Evolutionary conservation across 2,113 vertebrate genomes (phyloP), one percentile per base, ranked within the genome.

Genomic region (Periophthalmodon schlosseri): DNA sequence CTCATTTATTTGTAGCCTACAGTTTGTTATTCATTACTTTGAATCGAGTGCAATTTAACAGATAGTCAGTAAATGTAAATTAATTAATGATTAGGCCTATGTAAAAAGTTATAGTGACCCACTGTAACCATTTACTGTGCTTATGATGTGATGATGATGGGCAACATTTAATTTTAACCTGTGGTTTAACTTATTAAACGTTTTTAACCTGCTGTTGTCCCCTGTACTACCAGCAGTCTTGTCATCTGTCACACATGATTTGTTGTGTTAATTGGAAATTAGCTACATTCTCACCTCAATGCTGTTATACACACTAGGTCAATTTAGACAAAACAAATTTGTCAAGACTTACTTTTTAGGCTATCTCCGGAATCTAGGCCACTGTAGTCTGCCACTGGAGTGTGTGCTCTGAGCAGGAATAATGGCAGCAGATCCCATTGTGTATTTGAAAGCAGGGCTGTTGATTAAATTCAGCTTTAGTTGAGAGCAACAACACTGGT

Each of bases 381-480:
- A 78, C 11, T 73, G 72, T 46, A 60, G 14, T 36, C 16, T 64
- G 33, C 15, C 33, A n/a, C 33, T 8, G 1, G 28, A 13, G 28
- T 63, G 33, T 65, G 18, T n/a, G 18, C 23, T 8, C 15, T 34
- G 33, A 33, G 9, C 18, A 65, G 34, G 34, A 34, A 65, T 39
- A 34, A 71, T 49, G 65, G 16, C 13, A 72, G 72, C 15, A 75
- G 63, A 84, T 81, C 76, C 24, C 57, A 5, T 88, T 80, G 69
- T 65, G 46, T 65, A 44, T 65, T 36, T 39, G 34, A 65, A 44
- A 65, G 63, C 63, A 65, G 58, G 39, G 28, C 76, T 74, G 68
- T 50, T 74, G 76, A 85, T 87, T 69, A 36, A 65, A 84, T 86
- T 52, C 33, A 76, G 76, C 64, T 64, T 28, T 28, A 28, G 3